phyloP scores from a whole-genome alignment of 2,888 invertebrate genomes.

The Agonopterix alstromeriana region DNA sequence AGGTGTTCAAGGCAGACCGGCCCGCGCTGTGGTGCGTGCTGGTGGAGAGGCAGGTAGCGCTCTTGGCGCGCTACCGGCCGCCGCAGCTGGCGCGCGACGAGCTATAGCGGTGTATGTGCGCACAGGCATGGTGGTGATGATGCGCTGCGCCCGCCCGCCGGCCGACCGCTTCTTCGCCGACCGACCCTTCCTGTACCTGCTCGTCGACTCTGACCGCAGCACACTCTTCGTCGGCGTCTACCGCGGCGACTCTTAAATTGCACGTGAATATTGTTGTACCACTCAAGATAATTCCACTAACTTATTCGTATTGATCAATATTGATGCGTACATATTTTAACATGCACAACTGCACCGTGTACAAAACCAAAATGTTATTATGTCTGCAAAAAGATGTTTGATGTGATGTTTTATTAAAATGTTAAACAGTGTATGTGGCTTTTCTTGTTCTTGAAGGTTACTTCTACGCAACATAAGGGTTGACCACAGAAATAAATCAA shows the following conservation, averaged over 20 bases:
- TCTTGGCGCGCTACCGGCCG: constrained; percentile 31
- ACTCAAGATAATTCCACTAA: no score
- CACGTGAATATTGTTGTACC: background rate
- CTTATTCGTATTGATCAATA: no score
- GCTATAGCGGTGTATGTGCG: constrained; percentile 26
- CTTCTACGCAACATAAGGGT: no score
- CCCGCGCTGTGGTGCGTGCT: constrained; percentile 51
- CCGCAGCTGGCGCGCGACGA: constrained; percentile 25
- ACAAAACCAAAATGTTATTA: no score
- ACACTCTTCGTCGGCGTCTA: constrained; percentile 48
- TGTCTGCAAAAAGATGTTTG: no score
- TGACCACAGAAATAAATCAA: no score
- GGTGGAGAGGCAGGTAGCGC: constrained; percentile 20
- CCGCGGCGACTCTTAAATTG: constrained; percentile 23
- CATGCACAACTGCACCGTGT: no score
- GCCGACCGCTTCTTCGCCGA: constrained; percentile 47
- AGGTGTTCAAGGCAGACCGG: constrained; percentile 40
- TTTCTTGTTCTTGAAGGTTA: no score
- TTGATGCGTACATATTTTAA: no score
- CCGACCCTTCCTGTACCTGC: constrained; percentile 59
- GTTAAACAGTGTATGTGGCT: no score
- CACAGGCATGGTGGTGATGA: constrained; percentile 42
- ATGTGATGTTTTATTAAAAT: no score
- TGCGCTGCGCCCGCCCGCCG: constrained; percentile 45
- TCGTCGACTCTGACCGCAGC: constrained; percentile 28